phyloP scores from a whole-genome alignment of 2,888 invertebrate genomes.

The Heteromurus nitidus region DNA sequence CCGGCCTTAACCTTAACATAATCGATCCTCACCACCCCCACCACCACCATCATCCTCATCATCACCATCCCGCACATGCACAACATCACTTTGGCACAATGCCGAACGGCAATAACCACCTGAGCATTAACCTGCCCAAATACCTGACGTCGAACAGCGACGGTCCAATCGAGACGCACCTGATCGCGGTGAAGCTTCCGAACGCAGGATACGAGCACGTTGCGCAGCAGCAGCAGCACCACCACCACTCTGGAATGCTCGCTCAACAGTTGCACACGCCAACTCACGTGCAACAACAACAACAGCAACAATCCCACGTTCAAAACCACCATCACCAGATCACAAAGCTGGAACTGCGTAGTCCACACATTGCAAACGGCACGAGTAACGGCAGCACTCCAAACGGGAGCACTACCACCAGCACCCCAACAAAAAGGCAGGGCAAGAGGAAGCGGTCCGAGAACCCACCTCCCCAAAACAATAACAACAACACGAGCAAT shows the following conservation, averaged over 20 bases:
- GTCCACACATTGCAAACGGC: conserved; percentile 59
- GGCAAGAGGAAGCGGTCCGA: conserved; percentile 69
- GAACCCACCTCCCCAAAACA: neutral
- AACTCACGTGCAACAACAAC: neutral
- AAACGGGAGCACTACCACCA: conserved; percentile 5
- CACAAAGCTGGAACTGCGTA: conserved; percentile 60
- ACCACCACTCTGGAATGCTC: conserved; percentile 23
- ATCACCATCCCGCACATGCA: neutral
- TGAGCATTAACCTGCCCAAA: conserved; percentile 70
- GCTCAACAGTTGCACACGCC: conserved; percentile 11
- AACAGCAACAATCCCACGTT: too few relatives aligned
- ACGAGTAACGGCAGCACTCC: neutral
- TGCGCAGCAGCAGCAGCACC: neutral
- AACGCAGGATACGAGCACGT: conserved; percentile 35
- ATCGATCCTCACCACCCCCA: conserved; percentile 32
- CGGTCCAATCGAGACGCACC: conserved; percentile 63
- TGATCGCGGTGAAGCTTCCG: conserved; percentile 71
- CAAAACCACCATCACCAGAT: conserved; percentile 51
- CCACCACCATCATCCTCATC: neutral
- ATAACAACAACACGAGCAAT: neutral
- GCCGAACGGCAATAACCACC: conserved; percentile 54
- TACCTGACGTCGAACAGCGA: conserved; percentile 65
- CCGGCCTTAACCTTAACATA: conserved; percentile 71
- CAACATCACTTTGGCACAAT: conserved; percentile 38
- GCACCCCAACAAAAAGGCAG: conserved; percentile 46